A percentile compares a stretch with the other conserved stretches of the same genome.
Evolutionary conservation across 2,888 invertebrate genomes (phyloP).

Genomic region (Eucera pruinosa): DNA sequence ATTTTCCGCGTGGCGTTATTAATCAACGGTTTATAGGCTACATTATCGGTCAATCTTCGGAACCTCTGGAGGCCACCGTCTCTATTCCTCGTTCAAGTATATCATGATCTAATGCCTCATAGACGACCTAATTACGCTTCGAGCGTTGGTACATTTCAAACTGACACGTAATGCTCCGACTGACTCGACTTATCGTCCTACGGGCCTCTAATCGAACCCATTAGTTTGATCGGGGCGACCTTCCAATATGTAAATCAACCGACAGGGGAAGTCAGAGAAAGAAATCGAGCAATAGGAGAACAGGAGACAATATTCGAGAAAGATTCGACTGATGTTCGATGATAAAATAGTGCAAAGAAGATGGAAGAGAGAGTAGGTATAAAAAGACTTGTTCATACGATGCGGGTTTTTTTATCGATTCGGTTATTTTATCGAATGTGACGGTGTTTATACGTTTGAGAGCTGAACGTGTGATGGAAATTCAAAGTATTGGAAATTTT

Average conservation of each 20-base stretch:
- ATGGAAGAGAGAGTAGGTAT: neutral
- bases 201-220: constrained; percentile 19
- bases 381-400: too few relatives aligned
- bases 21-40: constrained; percentile 32
- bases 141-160: constrained; percentile 60
- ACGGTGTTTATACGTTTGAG: too few relatives aligned
- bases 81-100: constrained; percentile 36
- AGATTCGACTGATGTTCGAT: too few relatives aligned
- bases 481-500: too few relatives aligned
- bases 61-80: constrained; percentile 45
- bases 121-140: constrained; percentile 64
- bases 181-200: constrained; percentile 40
- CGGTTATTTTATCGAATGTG: too few relatives aligned
- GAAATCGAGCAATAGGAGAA: neutral
- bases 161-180: constrained; percentile 41
- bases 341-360: neutral
- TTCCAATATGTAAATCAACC: neutral
- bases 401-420: too few relatives aligned
- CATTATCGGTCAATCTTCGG: constrained; percentile 40
- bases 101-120: constrained; percentile 61
- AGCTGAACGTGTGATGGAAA: too few relatives aligned
- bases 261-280: neutral
- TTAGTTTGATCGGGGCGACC: constrained; percentile 10
- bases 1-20: constrained; percentile 39
- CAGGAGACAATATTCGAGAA: too few relatives aligned